Evolutionary conservation across 2,113 vertebrate genomes (phyloP), one percentile per base, ranked within the genome.

Genomic region (Syngnathoides biaculeatus): DNA sequence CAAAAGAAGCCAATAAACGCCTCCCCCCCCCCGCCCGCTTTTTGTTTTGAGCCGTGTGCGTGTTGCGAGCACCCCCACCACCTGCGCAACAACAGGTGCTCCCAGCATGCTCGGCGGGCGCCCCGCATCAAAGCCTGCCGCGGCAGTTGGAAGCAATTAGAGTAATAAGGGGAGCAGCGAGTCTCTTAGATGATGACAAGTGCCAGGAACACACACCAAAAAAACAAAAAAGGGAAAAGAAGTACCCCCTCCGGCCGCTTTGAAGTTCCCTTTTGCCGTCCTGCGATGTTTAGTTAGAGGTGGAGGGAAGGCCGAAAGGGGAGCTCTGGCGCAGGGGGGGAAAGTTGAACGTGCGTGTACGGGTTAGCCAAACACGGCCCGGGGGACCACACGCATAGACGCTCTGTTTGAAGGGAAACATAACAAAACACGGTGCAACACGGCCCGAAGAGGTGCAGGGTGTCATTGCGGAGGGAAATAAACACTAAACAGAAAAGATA

Each of bases 61-160:
- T 27, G 26, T 30, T 15, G 55, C 14, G 26, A 30, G 55, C 55
- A 14, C 69, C 59, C 66, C 67, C 61, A n/a, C 88, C 87, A 90
- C 88, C 88, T 63, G 45, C 79, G 82, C 83, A 85, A 89, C 86
- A 90, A 91, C 90, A 92, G 91, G 90, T 92, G 91, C 88, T 88
- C 87, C 81, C 90, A 90, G 86, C 78, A 81, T 89, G 89, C 85
- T 89, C 74, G 59, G 61, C 76, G 76, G 55, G 77, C 71, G 66
- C 73, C 79, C 82, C 87, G 87, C 90, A 90, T 92, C 91, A 92
- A 92, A 92, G 91, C 86, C 74, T 89, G 81, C 83, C 60, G 78
- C 79, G 88, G 88, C 89, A 92, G 88, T 90, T 92, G 92, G 91
- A 89, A 92, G 90, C 90, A 91, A 92, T 92, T 92, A 92, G 88